Conservation (phyloP, 2,888 invertebrate species). For the Metellina segmentata region DNA sequence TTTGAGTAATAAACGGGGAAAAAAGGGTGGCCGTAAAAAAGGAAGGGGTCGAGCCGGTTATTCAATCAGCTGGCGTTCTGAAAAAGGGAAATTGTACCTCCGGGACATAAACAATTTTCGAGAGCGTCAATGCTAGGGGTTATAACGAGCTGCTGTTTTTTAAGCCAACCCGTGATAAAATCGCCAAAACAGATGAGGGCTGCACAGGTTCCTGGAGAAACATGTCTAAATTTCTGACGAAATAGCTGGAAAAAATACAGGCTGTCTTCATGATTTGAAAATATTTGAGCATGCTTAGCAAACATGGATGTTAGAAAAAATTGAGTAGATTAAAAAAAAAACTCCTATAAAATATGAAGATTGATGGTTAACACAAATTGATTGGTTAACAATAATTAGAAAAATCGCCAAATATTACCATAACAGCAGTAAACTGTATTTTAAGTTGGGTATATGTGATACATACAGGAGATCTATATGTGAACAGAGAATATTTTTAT, state of each 20-base stretch:
- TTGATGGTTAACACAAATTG: too few relatives aligned
- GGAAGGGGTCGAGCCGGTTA: slow-evolving; percentile 48
- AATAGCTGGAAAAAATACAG: too few relatives aligned
- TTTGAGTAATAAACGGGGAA: slow-evolving; percentile 69
- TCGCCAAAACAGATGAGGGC: slow-evolving; percentile 13
- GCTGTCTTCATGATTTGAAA: too few relatives aligned
- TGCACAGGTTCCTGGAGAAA: not conserved
- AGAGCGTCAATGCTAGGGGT: slow-evolving; percentile 51
- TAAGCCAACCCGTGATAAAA: slow-evolving; percentile 14
- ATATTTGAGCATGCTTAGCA: not conserved
- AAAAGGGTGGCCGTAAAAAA: slow-evolving; percentile 51
- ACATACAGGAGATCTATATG: too few relatives aligned
- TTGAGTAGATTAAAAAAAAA: too few relatives aligned
- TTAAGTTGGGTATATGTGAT: too few relatives aligned
- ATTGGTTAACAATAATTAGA: too few relatives aligned
- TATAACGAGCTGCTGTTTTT: slow-evolving; percentile 23
- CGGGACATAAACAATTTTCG: slow-evolving; percentile 72
- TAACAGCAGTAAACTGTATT: too few relatives aligned
- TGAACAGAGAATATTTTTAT: too few relatives aligned
- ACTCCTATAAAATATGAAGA: too few relatives aligned
- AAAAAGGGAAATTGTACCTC: slow-evolving; percentile 66
- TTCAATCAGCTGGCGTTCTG: slow-evolving; percentile 69
- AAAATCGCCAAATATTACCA: too few relatives aligned
- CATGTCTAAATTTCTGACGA: too few relatives aligned
- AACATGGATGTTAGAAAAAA: not conserved